Evolutionary conservation across 2,888 invertebrate species (phyloP), one percentile per base, ranked within the genome.

Genomic region (Stenodema calcarata): DNA sequence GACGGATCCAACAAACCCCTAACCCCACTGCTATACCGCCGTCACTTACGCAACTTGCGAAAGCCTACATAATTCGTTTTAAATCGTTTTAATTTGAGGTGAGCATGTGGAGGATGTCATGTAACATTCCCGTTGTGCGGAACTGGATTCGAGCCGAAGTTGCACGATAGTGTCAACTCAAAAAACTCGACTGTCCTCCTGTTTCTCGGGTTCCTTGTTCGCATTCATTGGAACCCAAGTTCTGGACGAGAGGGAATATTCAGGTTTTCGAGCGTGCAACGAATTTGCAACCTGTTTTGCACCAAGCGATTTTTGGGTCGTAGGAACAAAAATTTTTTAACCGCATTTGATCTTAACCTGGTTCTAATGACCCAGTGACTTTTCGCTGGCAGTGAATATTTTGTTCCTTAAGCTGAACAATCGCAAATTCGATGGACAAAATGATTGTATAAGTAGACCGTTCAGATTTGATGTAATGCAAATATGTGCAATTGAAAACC

Each of bases 71-170:
- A 73, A 73, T 73, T 73, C 41, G 35, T 73, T 73, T 73, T 30
- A 73, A 73, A 73, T 73, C 73, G 73, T 35, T 73, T 41, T 73
- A 73, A 73, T 73, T 35, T 41, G 73, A 73, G 73, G 73, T 73
- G 27, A 41, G 73, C 73, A 41, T 35, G 73, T 62, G 62, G 62
- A 62, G 23, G 62, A 23, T 23, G 12, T 62, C 62, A 62, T 62
- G 62, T 62, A 62, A 62, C 62, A 62, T 62, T 23, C 62, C 62
- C 62, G 62, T 62, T 62, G 62, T 62, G 23, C 23, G 62, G 62
- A 62, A 62, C 62, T 62, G 23, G 18, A 62, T 11, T 23, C 62
- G 62, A 23, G 18, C 23, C 23, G 23, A 18, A 23, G 62, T 12
- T 23, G 23, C 23, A 1, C 23, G 18, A 18, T n/a, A 9, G 18